A percentile compares a stretch with the other conserved stretches of the same genome.
These are phyloP conservation scores for Lysandra coridon DNA, from an alignment of 2,888 invertebrate genomes.

Conservation along the genomic window DNA sequence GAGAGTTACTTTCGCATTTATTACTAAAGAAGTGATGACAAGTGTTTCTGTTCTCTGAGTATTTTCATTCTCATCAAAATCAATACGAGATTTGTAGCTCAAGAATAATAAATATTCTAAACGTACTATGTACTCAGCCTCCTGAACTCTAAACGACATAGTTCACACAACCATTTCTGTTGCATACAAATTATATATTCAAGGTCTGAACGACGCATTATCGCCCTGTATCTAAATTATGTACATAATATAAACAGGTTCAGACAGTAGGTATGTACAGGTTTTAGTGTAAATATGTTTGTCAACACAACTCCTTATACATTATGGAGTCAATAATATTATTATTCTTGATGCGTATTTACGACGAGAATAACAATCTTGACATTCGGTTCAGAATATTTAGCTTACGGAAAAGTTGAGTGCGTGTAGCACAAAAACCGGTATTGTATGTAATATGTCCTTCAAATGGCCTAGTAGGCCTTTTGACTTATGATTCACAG, in stretches of 20 bases:
- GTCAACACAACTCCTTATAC: not conserved
- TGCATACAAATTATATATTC: constrained; percentile 15
- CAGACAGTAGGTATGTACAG: constrained; percentile 3
- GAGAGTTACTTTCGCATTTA: too few species aligned
- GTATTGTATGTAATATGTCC: not conserved
- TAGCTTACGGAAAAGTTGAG: not conserved
- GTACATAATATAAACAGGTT: constrained; percentile 10
- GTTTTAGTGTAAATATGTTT: not conserved
- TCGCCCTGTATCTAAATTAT: constrained; percentile 10
- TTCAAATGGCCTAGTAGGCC: too few species aligned
- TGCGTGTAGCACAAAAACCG: not conserved
- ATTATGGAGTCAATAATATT: not conserved
- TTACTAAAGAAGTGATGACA: too few species aligned
- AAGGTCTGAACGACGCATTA: constrained; percentile 22
- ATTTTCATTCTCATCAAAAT: not conserved
- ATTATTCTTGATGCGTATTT: not conserved
- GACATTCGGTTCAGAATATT: not conserved
- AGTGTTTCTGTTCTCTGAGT: too few species aligned
- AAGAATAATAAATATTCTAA: not conserved
- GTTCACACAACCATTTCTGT: constrained; percentile 20
- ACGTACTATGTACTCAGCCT: not conserved
- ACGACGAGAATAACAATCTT: not conserved
- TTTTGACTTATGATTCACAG: too few species aligned
- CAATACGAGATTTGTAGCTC: not conserved
- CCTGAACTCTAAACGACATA: not conserved